Evolutionary conservation across 2,113 vertebrate genomes (phyloP), one percentile per base, ranked within the genome.

Genomic region (Apistogramma diplotaenia): DNA sequence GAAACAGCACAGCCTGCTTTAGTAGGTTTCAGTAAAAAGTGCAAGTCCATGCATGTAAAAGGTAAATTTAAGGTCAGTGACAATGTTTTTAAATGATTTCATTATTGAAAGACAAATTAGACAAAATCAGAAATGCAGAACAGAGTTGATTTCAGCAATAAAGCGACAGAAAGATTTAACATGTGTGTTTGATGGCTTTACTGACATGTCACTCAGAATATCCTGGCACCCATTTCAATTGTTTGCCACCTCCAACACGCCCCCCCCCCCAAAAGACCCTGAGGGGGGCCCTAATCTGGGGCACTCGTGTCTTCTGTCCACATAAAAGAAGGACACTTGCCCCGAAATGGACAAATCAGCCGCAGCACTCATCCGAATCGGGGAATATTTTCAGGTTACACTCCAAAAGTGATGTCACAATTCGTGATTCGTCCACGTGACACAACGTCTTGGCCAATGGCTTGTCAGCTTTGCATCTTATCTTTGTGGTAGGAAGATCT

Each of bases 381-480:
- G 74, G 92, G 89, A 94, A 82, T 94, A 94, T 94, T 93, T 90
- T 75, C 13, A 82, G 87, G 71, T 81, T 74, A 77, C 62, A 60
- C 62, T 70, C 79, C 76, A 33, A 61, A 58, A 37, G 21, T 81
- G 57, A 7, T 83, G 92, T 96, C 96, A 96, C 92, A 87, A 96
- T 95, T 92, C 89, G 86, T 89, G 91, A 88, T 94, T 92, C 85
- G 49, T 49, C 59, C 92, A 89, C 86, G 62, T 95, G 93, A 95
- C 90, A 74, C 31, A 54, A 15, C 25, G 21, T 73, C 51, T 77
- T 43, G 94, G 86, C 97, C 97, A 98, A 96, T 97, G 93, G 92
- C 90, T 93, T 76, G 92, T 87, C 71, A 67, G 89, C 88, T 89
- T 92, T 88, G 74, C 74, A 85, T 93, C 89, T 87, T 82, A 56